Evolutionary conservation across 2,797 vertebrate genomes (phyloP).

Genomic region (Dendrocincla tyrannina): DNA sequence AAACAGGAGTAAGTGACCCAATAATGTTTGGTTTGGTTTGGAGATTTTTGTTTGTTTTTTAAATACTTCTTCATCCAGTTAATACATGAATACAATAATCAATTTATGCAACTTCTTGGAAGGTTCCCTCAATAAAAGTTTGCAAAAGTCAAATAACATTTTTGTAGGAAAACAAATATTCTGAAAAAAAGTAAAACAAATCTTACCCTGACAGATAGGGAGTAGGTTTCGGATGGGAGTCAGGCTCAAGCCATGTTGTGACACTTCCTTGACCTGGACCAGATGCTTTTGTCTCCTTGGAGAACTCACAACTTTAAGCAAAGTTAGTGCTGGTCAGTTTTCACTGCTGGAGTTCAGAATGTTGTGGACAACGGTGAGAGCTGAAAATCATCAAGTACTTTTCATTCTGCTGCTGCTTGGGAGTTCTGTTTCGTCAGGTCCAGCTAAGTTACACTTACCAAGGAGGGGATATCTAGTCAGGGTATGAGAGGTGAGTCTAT

Average conservation of each 20-base stretch:
- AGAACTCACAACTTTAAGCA: neutral
- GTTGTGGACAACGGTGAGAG: neutral
- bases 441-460: neutral
- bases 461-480: neutral
- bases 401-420: neutral
- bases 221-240: neutral
- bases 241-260: neutral
- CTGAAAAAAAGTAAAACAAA: neutral
- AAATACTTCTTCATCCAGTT: neutral
- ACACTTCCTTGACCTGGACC: neutral
- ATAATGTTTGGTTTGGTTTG: neutral
- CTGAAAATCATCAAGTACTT: neutral
- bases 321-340: neutral
- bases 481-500: neutral
- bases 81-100: neutral
- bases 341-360: neutral
- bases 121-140: neutral
- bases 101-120: neutral
- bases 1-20: neutral
- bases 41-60: neutral
- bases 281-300: neutral
- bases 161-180: conserved; percentile 10
- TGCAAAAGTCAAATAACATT: neutral
- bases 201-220: neutral
- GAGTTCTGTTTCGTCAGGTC: neutral